Evolutionary conservation across 2,888 invertebrate genomes (phyloP).

Genomic region (Drosophila niveifrons): DNA sequence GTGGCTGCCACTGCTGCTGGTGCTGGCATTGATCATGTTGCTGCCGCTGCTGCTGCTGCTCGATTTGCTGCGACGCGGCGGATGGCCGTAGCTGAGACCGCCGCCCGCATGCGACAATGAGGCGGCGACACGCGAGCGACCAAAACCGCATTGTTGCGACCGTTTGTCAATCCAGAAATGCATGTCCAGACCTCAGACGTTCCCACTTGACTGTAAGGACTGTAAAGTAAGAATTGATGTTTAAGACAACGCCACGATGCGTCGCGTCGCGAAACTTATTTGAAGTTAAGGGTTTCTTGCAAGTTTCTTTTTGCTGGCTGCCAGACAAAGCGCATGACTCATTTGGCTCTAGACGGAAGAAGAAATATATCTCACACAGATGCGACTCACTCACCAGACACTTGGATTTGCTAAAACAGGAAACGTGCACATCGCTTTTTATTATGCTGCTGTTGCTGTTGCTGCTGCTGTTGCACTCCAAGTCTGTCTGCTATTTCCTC

Average conservation of each 20-base stretch:
- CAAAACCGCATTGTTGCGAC: constrained; percentile 91
- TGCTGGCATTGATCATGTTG: constrained; percentile 33
- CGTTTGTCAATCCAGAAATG: constrained; percentile 96
- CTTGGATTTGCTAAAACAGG: constrained; percentile 57
- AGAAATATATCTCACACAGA: constrained; percentile 36
- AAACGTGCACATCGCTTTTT: constrained; percentile 75
- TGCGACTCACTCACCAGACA: constrained; percentile 3
- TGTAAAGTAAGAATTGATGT: constrained; percentile 36
- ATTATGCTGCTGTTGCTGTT: constrained; percentile 54
- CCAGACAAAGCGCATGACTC: constrained; percentile 77
- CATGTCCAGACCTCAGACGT: constrained; percentile 85
- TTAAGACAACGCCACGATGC: constrained; percentile 33
- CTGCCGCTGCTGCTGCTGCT: constrained; percentile 63
- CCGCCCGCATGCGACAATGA: constrained; percentile 88
- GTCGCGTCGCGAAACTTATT: constrained; percentile 57
- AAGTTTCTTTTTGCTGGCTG: constrained; percentile 3
- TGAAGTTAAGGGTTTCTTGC: constrained; percentile 39
- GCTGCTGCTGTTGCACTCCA: constrained; percentile 47
- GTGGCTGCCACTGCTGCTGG: constrained; percentile 44
- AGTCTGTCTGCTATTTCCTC: constrained; percentile 69
- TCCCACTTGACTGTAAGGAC: constrained; percentile 44
- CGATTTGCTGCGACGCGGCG: constrained; percentile 86
- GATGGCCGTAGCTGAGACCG: constrained; percentile 86
- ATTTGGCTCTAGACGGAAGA: constrained; percentile 73
- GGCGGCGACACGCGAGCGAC: constrained; percentile 90